Percentiles rank a stretch among this genome's conserved stretches.
These are phyloP conservation scores for Lindbergichthys nudifrons DNA, from an alignment of 2,797 vertebrate genomes.

Conservation along the genomic window DNA sequence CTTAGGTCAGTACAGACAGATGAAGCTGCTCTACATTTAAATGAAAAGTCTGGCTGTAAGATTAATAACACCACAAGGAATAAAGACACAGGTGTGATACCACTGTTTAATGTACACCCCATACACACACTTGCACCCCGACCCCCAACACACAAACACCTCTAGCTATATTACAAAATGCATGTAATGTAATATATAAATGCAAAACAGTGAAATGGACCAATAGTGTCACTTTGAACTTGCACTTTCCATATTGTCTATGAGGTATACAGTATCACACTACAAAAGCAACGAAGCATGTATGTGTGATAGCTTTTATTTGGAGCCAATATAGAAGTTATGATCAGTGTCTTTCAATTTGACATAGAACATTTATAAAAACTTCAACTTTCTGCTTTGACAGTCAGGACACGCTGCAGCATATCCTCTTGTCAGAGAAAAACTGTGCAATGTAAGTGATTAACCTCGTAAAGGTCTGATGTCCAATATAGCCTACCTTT, in stretches of 20 bases:
- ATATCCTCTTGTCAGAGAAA: neutral
- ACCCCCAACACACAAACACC: neutral
- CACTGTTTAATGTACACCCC: neutral
- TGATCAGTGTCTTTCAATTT: neutral
- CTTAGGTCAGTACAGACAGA: neutral
- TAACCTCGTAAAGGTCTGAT: neutral
- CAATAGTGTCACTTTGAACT: neutral
- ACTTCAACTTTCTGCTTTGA: neutral
- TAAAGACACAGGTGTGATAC: neutral
- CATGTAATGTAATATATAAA: neutral
- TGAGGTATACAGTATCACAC: neutral
- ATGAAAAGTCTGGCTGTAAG: neutral
- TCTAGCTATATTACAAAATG: too few relatives aligned
- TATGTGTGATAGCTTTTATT: neutral
- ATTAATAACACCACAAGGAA: neutral
- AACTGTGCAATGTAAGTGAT: neutral
- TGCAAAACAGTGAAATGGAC: neutral
- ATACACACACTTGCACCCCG: neutral
- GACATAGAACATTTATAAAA: neutral
- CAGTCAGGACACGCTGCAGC: conserved; percentile 7
- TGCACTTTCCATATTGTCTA: neutral
- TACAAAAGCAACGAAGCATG: neutral
- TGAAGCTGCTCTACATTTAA: neutral
- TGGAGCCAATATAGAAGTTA: neutral
- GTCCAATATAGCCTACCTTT: conserved; percentile 10